A percentile compares a stretch with the other conserved stretches of the same genome.
Evolutionary conservation across 2,113 vertebrate genomes (phyloP).

Genomic region (Calyptommatus sinebrachiatus): DNA sequence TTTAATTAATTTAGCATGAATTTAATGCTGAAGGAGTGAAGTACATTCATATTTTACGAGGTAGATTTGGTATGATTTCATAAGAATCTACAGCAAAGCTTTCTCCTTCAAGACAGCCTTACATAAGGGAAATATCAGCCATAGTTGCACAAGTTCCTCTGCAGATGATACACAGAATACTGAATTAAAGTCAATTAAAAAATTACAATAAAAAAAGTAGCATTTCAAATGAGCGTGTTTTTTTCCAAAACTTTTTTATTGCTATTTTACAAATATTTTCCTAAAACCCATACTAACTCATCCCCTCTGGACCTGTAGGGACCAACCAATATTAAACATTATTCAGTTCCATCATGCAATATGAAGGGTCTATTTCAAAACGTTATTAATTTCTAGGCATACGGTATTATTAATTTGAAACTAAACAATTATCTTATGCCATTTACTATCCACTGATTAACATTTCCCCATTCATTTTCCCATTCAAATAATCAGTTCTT

Average conservation of each 20-base stretch:
- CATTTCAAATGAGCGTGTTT: too few relatives aligned
- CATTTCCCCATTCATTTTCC: too few relatives aligned
- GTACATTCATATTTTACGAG: neutral
- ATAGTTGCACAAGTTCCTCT: too few relatives aligned
- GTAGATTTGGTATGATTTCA: neutral
- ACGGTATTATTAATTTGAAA: neutral
- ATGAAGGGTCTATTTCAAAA: neutral
- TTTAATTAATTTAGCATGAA: neutral
- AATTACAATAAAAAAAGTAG: too few relatives aligned
- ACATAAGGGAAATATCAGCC: neutral
- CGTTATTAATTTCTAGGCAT: too few relatives aligned
- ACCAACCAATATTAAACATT: too few relatives aligned
- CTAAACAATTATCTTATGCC: slow-evolving; percentile 29
- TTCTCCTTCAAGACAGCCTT: neutral
- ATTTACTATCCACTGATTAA: too few relatives aligned
- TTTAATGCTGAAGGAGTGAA: neutral
- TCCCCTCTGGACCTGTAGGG: too few relatives aligned
- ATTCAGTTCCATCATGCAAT: slow-evolving; percentile 14
- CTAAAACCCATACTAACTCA: neutral
- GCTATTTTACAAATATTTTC: neutral
- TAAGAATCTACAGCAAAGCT: neutral
- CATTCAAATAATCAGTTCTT: too few relatives aligned
- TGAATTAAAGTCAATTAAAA: too few relatives aligned
- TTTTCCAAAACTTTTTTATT: neutral
- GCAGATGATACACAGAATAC: too few relatives aligned